These are phyloP conservation scores for Cochlearius cochlearius DNA, from an alignment of 2,113 vertebrate species.

Conservation along the genomic window DNA sequence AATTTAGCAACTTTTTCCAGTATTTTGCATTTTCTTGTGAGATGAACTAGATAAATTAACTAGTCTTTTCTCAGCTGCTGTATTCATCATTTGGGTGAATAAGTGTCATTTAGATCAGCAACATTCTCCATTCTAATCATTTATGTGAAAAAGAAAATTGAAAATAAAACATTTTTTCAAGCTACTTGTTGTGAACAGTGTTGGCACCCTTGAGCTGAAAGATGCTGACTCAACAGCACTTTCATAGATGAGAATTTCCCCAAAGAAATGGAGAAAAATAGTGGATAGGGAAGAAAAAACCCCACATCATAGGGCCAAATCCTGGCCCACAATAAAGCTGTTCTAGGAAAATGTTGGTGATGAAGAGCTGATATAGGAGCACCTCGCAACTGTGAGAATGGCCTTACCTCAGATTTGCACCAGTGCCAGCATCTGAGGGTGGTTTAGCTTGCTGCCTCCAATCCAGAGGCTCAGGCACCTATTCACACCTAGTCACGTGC, in stretches of 20 bases:
- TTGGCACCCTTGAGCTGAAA: neutral
- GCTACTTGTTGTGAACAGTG: neutral
- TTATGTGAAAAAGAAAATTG: neutral
- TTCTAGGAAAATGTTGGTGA: neutral
- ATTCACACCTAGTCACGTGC: accelerated
- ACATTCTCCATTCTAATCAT: neutral
- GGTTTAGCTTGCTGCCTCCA: neutral
- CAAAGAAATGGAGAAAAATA: neutral
- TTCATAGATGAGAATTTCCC: neutral
- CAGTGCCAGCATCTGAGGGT: neutral
- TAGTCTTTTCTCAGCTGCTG: neutral
- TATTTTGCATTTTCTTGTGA: neutral
- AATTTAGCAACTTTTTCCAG: neutral
- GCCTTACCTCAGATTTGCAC: neutral
- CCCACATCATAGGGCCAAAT: neutral
- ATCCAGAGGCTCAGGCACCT: neutral
- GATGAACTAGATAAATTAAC: neutral
- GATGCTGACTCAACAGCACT: neutral
- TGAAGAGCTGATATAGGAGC: neutral
- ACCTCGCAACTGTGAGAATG: neutral
- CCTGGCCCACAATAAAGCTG: neutral
- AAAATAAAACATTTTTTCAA: neutral
- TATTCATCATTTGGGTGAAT: neutral
- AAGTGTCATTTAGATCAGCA: neutral
- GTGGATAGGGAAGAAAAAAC: neutral